Evolutionary conservation across 1,140 invertebrate species (phyloP).

Genomic region (Drosophila miranda): DNA sequence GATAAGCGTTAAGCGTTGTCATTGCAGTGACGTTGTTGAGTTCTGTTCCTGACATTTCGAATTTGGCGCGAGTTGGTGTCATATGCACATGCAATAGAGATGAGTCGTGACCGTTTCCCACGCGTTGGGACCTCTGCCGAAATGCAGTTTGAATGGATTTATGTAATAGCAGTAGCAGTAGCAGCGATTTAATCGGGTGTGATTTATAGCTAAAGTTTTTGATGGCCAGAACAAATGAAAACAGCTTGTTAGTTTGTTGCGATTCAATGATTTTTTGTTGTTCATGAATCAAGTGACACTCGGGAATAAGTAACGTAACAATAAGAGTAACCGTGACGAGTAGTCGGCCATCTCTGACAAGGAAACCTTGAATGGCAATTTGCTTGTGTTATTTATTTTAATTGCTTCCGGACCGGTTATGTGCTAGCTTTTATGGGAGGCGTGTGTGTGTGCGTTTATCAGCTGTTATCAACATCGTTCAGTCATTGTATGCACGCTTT

Average conservation of each 20-base stretch:
- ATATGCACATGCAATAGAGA: constrained; percentile 8
- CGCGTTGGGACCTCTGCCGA: too few species aligned
- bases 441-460: constrained; percentile 36
- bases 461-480: constrained; percentile 38
- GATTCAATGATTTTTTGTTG: not conserved
- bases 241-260: too few species aligned
- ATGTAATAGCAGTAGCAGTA: too few species aligned
- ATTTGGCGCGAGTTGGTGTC: constrained; percentile 36
- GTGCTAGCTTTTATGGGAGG: not conserved
- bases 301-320: too few species aligned
- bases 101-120: not conserved
- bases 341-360: constrained; percentile 31
- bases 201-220: too few species aligned
- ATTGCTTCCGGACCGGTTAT: constrained; percentile 45
- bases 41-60: constrained; percentile 41
- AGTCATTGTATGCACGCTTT: constrained; percentile 40
- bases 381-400: constrained; percentile 12
- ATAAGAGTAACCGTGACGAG: not conserved
- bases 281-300: not conserved
- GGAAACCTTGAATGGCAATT: constrained; percentile 57
- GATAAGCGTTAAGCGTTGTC: constrained; percentile 19
- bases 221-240: too few species aligned
- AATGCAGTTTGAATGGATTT: too few species aligned
- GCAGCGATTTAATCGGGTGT: too few species aligned
- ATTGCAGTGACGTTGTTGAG: constrained; percentile 11